Conservation (phyloP, 2,888 invertebrate species). For the Scotopteryx bipunctaria region DNA sequence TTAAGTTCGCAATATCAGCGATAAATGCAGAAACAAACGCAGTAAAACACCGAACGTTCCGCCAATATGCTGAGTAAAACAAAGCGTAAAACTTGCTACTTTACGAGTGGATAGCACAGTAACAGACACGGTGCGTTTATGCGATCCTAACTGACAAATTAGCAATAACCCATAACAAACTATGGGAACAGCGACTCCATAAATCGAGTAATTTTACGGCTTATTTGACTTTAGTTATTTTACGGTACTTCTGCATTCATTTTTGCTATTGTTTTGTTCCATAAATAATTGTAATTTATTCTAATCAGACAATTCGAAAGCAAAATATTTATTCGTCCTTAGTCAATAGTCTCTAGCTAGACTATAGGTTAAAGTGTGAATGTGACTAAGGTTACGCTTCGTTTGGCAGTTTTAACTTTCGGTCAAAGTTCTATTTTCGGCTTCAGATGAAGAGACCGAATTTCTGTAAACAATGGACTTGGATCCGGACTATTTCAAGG, state of each 20-base stretch:
- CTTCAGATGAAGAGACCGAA: not conserved
- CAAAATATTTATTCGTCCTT: no score
- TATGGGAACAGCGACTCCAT: not conserved
- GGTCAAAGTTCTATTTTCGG: not conserved
- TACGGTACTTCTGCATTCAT: no score
- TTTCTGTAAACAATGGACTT: not conserved
- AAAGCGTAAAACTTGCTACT: constrained; percentile 2
- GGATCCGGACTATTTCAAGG: not conserved
- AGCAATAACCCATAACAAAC: constrained; percentile 1
- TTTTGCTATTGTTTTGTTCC: no score
- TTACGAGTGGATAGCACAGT: not conserved
- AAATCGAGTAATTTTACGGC: not conserved
- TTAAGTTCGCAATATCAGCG: no score
- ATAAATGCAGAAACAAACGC: not conserved
- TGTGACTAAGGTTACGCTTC: no score
- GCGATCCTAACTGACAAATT: not conserved
- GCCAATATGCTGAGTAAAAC: constrained; percentile 2
- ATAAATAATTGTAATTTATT: no score
- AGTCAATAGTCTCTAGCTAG: no score
- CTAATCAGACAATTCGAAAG: no score
- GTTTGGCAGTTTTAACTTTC: no score
- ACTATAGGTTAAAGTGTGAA: no score
- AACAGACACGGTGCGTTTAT: constrained; percentile 1
- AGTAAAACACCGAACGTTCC: not conserved
- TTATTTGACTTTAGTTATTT: not conserved